Conservation (phyloP, 2,888 invertebrate genomes). For the Luffia ferchaultella region DNA sequence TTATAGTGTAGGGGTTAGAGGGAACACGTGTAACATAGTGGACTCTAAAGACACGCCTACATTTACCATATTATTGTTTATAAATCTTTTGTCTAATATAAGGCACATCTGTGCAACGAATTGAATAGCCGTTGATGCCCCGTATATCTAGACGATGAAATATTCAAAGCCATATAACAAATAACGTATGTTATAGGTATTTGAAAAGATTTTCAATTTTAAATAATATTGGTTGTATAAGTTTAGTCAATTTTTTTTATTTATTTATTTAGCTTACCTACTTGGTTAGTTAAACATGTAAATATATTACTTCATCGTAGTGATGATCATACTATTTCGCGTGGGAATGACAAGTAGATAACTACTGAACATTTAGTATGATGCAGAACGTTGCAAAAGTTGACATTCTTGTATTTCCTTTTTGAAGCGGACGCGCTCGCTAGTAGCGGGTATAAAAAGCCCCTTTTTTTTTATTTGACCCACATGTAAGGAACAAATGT, state of each 20-base stretch:
- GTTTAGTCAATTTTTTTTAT: background rate
- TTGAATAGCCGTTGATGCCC: conserved; percentile 33
- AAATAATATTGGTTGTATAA: too few relatives aligned
- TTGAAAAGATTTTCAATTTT: too few relatives aligned
- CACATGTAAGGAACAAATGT: conserved; percentile 56
- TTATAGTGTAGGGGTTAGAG: conserved; percentile 18
- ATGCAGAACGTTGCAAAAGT: too few relatives aligned
- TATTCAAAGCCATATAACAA: conserved; percentile 1
- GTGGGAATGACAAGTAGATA: background rate
- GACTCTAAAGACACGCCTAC: conserved; percentile 21
- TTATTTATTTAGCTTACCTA: background rate
- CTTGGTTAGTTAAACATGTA: background rate
- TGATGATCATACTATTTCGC: background rate
- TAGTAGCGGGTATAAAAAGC: background rate
- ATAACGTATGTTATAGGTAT: too few relatives aligned
- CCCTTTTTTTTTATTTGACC: conserved; percentile 52
- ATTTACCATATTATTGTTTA: conserved; percentile 22
- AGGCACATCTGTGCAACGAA: conserved; percentile 41
- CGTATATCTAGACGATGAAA: conserved; percentile 19
- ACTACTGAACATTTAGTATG: too few relatives aligned
- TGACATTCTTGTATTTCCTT: conserved; percentile 37
- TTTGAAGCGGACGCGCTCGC: conserved; percentile 31
- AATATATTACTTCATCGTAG: background rate
- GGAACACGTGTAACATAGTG: conserved; percentile 41
- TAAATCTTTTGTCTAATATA: conserved; percentile 35